phyloP scores from a whole-genome alignment of 23 tunicate genomes.

The Pegea sp. region DNA sequence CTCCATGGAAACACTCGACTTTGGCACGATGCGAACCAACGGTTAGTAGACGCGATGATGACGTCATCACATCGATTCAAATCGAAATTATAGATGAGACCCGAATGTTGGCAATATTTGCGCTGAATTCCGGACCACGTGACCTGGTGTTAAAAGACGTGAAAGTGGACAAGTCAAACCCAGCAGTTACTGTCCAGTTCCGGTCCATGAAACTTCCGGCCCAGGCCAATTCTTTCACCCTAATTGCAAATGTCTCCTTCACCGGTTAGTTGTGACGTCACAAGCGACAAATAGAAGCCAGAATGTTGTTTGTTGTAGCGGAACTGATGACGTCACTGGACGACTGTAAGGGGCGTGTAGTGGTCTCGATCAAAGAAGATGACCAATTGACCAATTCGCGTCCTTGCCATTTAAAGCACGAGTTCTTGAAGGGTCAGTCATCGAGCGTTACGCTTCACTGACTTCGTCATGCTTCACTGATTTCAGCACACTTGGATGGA shows the following conservation, averaged over 20 bases:
- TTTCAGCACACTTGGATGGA: background rate
- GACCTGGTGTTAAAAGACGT: slow-evolving; percentile 40
- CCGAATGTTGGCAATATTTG: slow-evolving; percentile 38
- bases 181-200: slow-evolving; percentile 41
- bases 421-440: too few relatives aligned
- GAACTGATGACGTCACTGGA: too few relatives aligned
- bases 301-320: too few relatives aligned
- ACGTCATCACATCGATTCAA: too few relatives aligned
- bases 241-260: slow-evolving; percentile 69
- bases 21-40: slow-evolving; percentile 45
- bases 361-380: too few relatives aligned
- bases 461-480: too few relatives aligned
- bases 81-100: slow-evolving; percentile 36
- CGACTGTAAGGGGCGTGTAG: too few relatives aligned
- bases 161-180: slow-evolving; percentile 7
- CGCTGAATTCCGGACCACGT: slow-evolving; percentile 58
- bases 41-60: too few relatives aligned
- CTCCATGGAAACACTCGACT: slow-evolving; percentile 50
- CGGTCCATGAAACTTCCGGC: slow-evolving; percentile 26
- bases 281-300: too few relatives aligned
- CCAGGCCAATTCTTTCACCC: slow-evolving; percentile 24
- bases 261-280: slow-evolving; percentile 17
- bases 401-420: too few relatives aligned
- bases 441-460: too few relatives aligned
- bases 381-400: too few relatives aligned